phyloP scores from a whole-genome alignment of 2,113 vertebrate species.

The Prolemur simus region DNA sequence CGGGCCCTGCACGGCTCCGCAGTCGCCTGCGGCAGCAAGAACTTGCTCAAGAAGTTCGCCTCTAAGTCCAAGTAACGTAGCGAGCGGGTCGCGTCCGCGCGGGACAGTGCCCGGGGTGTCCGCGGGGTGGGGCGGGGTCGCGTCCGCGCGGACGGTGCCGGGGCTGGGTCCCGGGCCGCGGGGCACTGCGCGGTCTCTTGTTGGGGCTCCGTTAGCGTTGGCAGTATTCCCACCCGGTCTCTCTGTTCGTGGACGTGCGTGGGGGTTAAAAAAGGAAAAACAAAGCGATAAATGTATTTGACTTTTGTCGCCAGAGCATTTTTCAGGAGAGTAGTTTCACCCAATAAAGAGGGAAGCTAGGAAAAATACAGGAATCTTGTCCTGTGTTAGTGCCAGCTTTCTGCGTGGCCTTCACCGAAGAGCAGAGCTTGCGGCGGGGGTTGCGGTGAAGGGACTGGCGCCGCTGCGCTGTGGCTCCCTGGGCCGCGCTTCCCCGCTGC shows the following conservation, averaged over 20 bases:
- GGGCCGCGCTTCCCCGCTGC: too few relatives aligned
- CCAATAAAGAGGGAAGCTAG: background rate
- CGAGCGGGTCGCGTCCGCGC: too few relatives aligned
- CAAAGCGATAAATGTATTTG: background rate
- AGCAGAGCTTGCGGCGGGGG: background rate
- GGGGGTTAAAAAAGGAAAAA: background rate
- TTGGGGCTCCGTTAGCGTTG: too few relatives aligned
- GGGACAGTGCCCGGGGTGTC: too few relatives aligned
- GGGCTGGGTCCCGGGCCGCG: too few relatives aligned
- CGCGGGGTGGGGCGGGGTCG: background rate
- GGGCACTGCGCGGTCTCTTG: background rate
- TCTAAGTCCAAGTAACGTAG: slow-evolving; percentile 81
- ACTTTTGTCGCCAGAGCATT: background rate
- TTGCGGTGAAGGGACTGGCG: background rate
- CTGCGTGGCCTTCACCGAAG: background rate
- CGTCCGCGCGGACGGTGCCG: too few relatives aligned
- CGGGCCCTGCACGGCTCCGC: slow-evolving; percentile 53
- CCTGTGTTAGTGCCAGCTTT: background rate
- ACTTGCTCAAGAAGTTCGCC: slow-evolving; percentile 81
- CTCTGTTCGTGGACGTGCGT: background rate
- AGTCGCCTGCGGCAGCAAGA: slow-evolving; percentile 47
- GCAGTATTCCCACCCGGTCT: background rate
- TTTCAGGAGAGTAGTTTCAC: background rate
- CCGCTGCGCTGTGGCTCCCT: background rate
- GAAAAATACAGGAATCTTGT: background rate